Base-by-base conservation (phyloP, 2,113 vertebrate species). In the Albula goreensis region DNA sequence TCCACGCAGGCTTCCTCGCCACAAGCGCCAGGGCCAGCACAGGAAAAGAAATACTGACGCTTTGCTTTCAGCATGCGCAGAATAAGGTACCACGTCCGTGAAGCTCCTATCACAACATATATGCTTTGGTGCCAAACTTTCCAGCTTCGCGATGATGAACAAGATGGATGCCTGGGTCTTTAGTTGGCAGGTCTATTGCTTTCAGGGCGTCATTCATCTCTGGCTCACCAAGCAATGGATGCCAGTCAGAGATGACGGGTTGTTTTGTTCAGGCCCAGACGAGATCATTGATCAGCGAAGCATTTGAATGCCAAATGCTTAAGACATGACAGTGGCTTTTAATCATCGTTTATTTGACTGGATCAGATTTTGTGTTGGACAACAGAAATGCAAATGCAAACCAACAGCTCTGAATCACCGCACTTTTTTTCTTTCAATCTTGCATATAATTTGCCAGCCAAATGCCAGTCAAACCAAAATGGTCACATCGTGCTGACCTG, bases 161-260 rank as follows among this genome's bases (percentile, higher is more conserved):
- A 91, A 93, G 89, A 90, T 91, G 93, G 91, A 94, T 94, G 92
- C 93, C 92, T 91, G 88, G 83, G 88, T 66, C 53, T 86, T 83
- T 85, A 41, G 86, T 88, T 93, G 89, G 91, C 90, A 89, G 86
- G 90, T 41, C 88, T 78, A 90, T 92, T 92, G 91, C 90, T 90
- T 91, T 90, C 85, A 86, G 89, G 80, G 70, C 86, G 87, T 81
- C 89, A 90, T 92, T 91, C 88, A 88, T 92, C 91, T 89, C 74
- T 74, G 80, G 88, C 84, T 80, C 56, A 31, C 85, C 51, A 86
- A 85, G 86, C 89, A 87, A 88, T 91, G 92, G 84, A 63, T 90
- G 89, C 88, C 88, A 92, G 89, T 92, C 89, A 92, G 80, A 2
- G 53, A 52, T 3, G 41, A 82, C 52, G 50, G 60, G 50, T 66